Evolutionary conservation across 2,797 vertebrate species (phyloP), one percentile per base, ranked within the genome.

Genomic region (Carcharodon carcharias): DNA sequence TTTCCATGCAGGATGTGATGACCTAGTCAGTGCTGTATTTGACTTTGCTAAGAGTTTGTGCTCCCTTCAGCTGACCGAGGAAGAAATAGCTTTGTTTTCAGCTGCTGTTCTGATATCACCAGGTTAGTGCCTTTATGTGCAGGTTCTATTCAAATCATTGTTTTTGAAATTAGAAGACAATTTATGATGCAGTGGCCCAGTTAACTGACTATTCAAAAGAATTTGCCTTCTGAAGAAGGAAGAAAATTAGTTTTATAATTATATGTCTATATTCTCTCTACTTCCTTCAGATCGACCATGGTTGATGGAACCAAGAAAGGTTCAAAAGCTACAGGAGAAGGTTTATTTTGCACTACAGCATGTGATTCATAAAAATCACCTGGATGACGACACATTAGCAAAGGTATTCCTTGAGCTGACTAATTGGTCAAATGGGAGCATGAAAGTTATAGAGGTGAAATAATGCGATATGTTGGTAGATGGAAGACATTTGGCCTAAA

Each of bases 311-410:
- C 99, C 99, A 96, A 98, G 99, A 96, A 99, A 99, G 96, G 99
- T 99, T 96, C 99, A 99, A 98, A 99, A 99, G 97, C 99, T 99
- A 97, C 99, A 99, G 98, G 99, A 99, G 98, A 99, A 99, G 97
- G 99, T 99, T 97, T 99, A 99, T 98, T 99, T 99, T 98, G 98
- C 99, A 98, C 98, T 99, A 98, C 99, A 99, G 97, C 99, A 99
- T 97, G 99, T 99, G 97, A 99, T 99, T 98, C 99, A 99, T 98
- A 99, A 99, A 98, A 99, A 99, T 98, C 99, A 99, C 97, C 98
- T 99, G 97, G 99, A 99, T 0, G 99, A 99, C 97, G 99, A 99
- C 87, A 99, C 98, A 28, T 96, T 99, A 97, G 98, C 99, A 96
- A 99, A 99, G 98, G 99, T 99, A 98, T 50, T 54, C 14, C 31